phyloP scores from a whole-genome alignment of 2,888 invertebrate genomes.

The Halictus quadricinctus region DNA sequence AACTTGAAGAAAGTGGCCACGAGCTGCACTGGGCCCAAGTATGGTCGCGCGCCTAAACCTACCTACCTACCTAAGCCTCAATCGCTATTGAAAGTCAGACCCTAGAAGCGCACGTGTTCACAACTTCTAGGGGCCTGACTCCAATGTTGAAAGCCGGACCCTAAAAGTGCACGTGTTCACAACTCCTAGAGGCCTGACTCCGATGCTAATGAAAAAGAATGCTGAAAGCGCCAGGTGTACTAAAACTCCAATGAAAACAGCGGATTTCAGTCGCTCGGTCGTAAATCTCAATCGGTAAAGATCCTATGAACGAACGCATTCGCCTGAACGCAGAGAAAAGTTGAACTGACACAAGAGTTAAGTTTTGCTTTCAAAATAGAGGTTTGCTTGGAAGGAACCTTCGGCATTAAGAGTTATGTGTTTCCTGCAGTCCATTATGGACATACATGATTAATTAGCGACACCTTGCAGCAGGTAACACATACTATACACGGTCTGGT shows the following conservation, averaged over 20 bases:
- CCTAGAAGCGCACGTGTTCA: no score
- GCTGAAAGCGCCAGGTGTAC: background rate
- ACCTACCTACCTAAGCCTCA: no score
- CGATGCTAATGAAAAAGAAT: background rate
- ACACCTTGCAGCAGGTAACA: no score
- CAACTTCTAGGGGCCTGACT: no score
- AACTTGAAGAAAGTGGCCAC: background rate
- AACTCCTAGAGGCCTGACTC: background rate
- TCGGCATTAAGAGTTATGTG: background rate
- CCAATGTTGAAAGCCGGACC: background rate
- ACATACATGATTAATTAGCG: background rate
- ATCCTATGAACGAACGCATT: background rate
- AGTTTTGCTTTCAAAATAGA: background rate
- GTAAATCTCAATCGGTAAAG: background rate
- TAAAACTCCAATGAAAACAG: background rate
- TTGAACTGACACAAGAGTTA: background rate
- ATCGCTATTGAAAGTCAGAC: background rate
- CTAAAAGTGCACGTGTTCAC: background rate
- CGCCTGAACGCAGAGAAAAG: background rate
- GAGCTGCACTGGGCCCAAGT: background rate
- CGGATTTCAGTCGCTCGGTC: background rate
- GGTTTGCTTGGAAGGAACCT: background rate
- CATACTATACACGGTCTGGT: no score
- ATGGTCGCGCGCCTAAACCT: background rate
- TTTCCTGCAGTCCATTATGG: background rate